Conservation (phyloP, 2,797 vertebrate genomes). For the Onychomys torridus region DNA sequence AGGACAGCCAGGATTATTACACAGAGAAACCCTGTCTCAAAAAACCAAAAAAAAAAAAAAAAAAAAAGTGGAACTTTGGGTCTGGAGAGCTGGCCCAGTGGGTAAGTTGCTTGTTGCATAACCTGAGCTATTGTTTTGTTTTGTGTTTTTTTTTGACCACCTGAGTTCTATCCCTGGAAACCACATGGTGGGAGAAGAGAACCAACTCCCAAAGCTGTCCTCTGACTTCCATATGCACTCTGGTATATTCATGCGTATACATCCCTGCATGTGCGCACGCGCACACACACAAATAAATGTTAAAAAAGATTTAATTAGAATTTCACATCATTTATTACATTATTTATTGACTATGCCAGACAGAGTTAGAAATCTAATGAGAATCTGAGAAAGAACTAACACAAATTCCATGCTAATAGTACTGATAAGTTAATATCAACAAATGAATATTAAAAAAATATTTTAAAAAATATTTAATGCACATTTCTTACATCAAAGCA, state of each 20-base stretch:
- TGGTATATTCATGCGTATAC: background rate
- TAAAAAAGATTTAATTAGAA: background rate
- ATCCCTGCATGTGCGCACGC: too few species aligned
- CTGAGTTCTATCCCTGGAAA: background rate
- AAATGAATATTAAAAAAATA: constrained; percentile 47
- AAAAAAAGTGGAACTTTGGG: background rate
- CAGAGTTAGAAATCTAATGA: constrained; percentile 52
- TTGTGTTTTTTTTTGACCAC: background rate
- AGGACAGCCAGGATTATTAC: too few species aligned
- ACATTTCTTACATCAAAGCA: constrained; percentile 29
- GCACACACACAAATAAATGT: background rate
- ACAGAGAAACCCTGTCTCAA: too few species aligned
- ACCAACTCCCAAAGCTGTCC: background rate
- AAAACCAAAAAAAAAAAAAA: too few species aligned
- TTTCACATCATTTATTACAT: constrained; percentile 49
- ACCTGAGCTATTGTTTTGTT: background rate
- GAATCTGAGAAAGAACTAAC: constrained; percentile 30
- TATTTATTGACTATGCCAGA: constrained; percentile 33
- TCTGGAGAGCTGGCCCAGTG: background rate
- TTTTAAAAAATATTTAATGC: constrained; percentile 55
- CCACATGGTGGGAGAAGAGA: background rate
- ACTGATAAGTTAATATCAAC: background rate
- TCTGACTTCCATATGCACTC: background rate
- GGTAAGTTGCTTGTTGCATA: background rate
- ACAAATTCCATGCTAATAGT: constrained; percentile 16